Percentiles rank a stretch among this genome's conserved stretches.
These are phyloP conservation scores for Corapipo altera DNA, from an alignment of 2,113 vertebrate species.

Conservation along the genomic window DNA sequence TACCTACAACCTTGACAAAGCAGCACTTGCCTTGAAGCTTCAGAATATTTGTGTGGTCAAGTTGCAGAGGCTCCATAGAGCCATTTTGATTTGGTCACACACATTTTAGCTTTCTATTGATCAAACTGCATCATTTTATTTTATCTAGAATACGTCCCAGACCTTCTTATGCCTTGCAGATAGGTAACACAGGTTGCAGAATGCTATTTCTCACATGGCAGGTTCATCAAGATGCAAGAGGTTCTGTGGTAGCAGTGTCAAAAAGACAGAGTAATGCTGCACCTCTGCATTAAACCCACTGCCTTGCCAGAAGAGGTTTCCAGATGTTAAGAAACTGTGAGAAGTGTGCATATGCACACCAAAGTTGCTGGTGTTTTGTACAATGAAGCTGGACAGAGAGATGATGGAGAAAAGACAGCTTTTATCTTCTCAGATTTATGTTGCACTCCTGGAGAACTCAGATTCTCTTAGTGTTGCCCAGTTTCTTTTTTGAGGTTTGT, in stretches of 20 bases:
- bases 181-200: not conserved
- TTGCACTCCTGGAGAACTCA: not conserved
- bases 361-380: not conserved
- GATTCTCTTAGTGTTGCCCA: not conserved
- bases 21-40: not conserved
- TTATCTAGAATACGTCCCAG: not conserved
- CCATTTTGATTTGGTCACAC: not conserved
- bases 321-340: not conserved
- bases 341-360: fast-evolving
- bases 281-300: not conserved
- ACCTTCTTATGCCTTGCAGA: not conserved
- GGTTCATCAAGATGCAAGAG: not conserved
- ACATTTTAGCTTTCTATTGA: not conserved
- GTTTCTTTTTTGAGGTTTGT: not conserved
- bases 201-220: fast-evolving
- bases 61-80: not conserved
- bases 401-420: not conserved
- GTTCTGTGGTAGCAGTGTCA: fast-evolving
- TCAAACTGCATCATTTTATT: not conserved
- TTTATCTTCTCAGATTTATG: not conserved
- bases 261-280: not conserved
- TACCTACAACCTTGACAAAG: not conserved
- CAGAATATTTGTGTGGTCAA: not conserved
- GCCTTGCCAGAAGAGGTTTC: not conserved
- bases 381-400: not conserved